These are phyloP conservation scores for Branchinecta sandiegonensis DNA, from an alignment of 2,888 invertebrate species.

Conservation along the genomic window DNA sequence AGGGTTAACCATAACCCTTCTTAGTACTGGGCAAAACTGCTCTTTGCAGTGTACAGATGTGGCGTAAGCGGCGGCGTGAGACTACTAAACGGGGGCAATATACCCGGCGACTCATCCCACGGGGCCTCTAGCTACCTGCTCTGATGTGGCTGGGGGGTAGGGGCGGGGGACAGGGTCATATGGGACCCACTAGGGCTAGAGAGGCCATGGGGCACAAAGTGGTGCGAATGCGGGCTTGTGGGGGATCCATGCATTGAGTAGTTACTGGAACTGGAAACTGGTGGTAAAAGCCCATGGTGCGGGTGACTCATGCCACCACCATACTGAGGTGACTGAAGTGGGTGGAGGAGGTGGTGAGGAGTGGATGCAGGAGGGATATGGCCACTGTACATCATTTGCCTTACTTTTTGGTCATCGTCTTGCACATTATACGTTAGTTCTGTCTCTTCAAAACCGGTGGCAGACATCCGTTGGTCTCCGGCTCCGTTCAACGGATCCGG, in stretches of 20 bases:
- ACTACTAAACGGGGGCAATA: constrained; percentile 19
- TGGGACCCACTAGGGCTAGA: constrained; percentile 23
- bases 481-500: constrained; percentile 55
- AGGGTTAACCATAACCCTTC: not conserved
- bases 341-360: constrained; percentile 43
- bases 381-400: constrained; percentile 75
- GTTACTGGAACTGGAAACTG: constrained; percentile 20
- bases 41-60: constrained; percentile 7
- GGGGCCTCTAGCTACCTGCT: constrained; percentile 21
- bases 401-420: constrained; percentile 93
- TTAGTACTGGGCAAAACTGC: constrained; percentile 4
- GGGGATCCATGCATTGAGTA: constrained; percentile 23
- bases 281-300: constrained; percentile 18
- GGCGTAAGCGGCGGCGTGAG: not conserved
- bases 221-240: constrained; percentile 22
- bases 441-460: constrained; percentile 95
- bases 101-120: constrained; percentile 19
- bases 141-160: constrained; percentile 22
- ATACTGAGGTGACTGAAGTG: constrained; percentile 20
- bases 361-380: constrained; percentile 43
- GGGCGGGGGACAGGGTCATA: constrained; percentile 24
- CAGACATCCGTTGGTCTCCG: constrained; percentile 74
- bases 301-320: constrained; percentile 22
- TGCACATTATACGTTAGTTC: constrained; percentile 92
- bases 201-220: constrained; percentile 23